Evolutionary conservation across 2,888 invertebrate genomes (phyloP), one percentile per base, ranked within the genome.

Genomic region (Pristionchus fissidentatus): DNA sequence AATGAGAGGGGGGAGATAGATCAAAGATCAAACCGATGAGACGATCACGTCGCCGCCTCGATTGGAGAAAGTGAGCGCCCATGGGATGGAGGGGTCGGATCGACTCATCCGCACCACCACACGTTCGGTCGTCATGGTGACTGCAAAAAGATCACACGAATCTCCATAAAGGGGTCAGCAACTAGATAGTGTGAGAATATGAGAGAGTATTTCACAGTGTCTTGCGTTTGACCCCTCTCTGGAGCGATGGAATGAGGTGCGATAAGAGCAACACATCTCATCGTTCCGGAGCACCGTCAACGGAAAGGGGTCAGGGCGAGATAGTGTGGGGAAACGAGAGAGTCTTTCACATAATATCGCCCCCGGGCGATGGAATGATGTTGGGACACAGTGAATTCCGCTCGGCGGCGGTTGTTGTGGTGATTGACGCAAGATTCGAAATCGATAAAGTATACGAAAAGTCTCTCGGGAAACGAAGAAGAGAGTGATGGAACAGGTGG

Each of bases 61-160:
- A 13, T 19, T 22, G 13, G 89, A 84, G 32, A 90, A 85, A 10
- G 84, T 41, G 83, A 90, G 88, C 80, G 90, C 90, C 90, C 90
- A 90, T 49, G 87, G 89, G 60, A 90, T 90, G 35, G 87, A 85
- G 26, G 86, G 85, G 82, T 90, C 90, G 43, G 87, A 87, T 35
- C 90, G 89, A 84, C 87, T 90, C 89, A 90, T 89, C 19, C 90
- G 90, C 80, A 90, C 90, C 7, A 81, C 81, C 10, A 81, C 62
- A 5, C 62, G 41, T 62, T 81, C 81, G 5, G 60, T 60, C 19
- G 62, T 46, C 81, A 81, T 81, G 41, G 10, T 81, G n/a, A 79
- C 79, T 41, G 26, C 26, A 70, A 15, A 29, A 19, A 70, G 22
- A 26, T n/a, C 8, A 35, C 1, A 22, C 8, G 57, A 26, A 57